Evolutionary conservation across 2,888 invertebrate species (phyloP).

Genomic region (Drosophila paucipuncta): DNA sequence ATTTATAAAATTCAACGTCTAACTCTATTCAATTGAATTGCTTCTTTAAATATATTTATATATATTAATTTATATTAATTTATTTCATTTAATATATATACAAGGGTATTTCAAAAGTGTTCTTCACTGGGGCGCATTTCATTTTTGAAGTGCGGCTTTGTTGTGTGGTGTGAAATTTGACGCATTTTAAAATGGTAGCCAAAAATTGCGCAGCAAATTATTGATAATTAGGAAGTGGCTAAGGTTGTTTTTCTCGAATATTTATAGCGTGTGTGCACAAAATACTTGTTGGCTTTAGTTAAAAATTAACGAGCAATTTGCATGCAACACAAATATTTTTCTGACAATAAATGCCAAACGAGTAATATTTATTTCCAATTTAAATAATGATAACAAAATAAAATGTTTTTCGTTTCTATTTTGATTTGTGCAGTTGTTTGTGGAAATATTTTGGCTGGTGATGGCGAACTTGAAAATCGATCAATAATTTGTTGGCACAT

Average conservation of each 20-base stretch:
- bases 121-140: rapidly evolving
- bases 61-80: not conserved
- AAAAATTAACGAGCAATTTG: constrained; percentile 34
- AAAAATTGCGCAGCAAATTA: constrained; percentile 41
- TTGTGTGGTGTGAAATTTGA: constrained; percentile 1
- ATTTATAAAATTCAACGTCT: not conserved
- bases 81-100: not conserved
- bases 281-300: constrained; percentile 4
- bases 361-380: not conserved
- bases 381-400: not conserved
- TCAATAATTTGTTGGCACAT: not conserved
- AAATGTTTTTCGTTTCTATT: not conserved
- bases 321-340: constrained; percentile 25
- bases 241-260: not conserved
- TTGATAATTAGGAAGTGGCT: constrained; percentile 50
- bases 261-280: not conserved
- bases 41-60: not conserved
- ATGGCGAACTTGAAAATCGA: not conserved
- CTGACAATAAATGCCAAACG: not conserved
- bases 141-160: constrained; percentile 2
- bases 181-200: constrained; percentile 10
- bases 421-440: not conserved
- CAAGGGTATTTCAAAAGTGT: not conserved
- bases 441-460: not conserved
- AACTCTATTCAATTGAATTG: not conserved